Evolutionary conservation across 2,888 invertebrate genomes (phyloP).

Genomic region (Allygus modestus): DNA sequence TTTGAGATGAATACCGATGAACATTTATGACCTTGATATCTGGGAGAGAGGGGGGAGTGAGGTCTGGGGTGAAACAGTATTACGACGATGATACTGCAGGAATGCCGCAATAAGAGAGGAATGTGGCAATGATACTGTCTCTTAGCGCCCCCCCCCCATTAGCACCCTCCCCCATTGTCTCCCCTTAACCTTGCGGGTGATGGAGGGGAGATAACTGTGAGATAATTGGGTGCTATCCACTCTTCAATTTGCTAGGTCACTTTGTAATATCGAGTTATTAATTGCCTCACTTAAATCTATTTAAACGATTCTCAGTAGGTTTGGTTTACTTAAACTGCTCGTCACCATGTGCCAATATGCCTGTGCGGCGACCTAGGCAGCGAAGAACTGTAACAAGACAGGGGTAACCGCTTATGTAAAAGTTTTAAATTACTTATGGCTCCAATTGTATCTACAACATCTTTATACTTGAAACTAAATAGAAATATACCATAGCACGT

Average conservation of each 20-base stretch:
- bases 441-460: too few relatives aligned
- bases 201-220: neutral
- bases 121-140: constrained; percentile 70
- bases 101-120: constrained; percentile 75
- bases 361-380: too few relatives aligned
- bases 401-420: too few relatives aligned
- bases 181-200: neutral
- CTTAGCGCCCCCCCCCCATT: constrained; percentile 17
- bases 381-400: too few relatives aligned
- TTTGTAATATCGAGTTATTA: constrained; percentile 5
- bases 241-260: neutral
- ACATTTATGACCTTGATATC: neutral
- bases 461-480: too few relatives aligned
- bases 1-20: neutral
- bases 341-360: too few relatives aligned
- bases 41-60: neutral
- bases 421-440: too few relatives aligned
- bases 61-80: constrained; percentile 34
- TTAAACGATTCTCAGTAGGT: too few relatives aligned
- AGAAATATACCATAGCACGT: too few relatives aligned
- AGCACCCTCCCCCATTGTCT: neutral
- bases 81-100: constrained; percentile 47
- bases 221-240: neutral
- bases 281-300: neutral
- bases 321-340: too few relatives aligned